Percentiles rank a stretch among this genome's conserved stretches.
Evolutionary conservation across 2,888 invertebrate species (phyloP).

Genomic region (Diarsia mendica): DNA sequence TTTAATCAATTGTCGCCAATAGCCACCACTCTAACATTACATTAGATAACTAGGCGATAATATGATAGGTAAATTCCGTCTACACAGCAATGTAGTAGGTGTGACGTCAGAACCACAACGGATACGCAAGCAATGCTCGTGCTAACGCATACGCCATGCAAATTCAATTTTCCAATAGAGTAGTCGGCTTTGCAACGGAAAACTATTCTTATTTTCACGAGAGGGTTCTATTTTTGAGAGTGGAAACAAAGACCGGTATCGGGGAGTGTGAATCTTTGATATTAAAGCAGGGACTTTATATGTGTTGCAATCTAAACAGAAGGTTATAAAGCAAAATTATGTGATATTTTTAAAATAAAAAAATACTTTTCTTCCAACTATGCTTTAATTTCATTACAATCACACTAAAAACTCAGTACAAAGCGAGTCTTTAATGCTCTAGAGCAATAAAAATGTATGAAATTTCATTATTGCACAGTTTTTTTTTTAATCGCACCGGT

Average conservation of each 20-base stretch:
- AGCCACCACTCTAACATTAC: neutral
- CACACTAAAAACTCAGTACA: no score
- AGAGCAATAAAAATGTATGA: no score
- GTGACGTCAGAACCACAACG: conserved; percentile 37
- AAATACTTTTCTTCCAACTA: no score
- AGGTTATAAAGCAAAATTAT: no score
- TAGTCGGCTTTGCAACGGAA: conserved; percentile 32
- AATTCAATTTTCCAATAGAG: conserved; percentile 58
- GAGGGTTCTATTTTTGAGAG: conserved; percentile 24
- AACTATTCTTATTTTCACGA: conserved; percentile 38
- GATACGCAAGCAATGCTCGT: conserved; percentile 36
- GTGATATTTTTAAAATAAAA: no score
- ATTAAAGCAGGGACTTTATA: neutral
- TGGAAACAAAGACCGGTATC: neutral
- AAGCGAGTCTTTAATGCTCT: no score
- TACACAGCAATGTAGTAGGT: conserved; percentile 11
- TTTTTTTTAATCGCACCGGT: no score
- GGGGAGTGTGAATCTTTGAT: neutral
- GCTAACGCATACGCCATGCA: conserved; percentile 53
- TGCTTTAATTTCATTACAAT: no score
- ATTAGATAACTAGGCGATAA: neutral
- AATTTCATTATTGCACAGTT: no score
- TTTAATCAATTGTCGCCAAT: neutral
- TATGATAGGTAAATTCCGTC: neutral
- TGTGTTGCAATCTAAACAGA: neutral